Base-by-base conservation (phyloP, 2,888 invertebrate species). In the Microdon myrmicae region DNA sequence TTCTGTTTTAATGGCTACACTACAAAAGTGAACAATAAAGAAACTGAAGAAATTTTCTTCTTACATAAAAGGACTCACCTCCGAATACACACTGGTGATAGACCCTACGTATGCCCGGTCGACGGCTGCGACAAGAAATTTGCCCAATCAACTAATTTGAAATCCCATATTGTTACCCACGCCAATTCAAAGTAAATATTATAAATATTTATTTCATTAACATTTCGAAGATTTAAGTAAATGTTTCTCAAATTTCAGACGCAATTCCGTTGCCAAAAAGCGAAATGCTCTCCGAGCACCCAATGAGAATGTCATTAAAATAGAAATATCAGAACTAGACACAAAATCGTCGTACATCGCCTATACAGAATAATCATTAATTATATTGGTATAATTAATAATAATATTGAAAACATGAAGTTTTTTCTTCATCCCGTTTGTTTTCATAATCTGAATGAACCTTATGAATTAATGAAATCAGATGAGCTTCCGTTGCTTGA, bases 101-200 rank as follows among this genome's bases (percentile, higher is more conserved):
- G 96, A 44, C 97, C 97, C 0, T 98, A 97, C 76, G 97, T 97
- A 3, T 98, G 98, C 82, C 97, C 97, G 1, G 96, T 97, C 81
- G 96, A 97, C 81, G 94, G 95, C 20, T 98, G 98, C 82, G 96
- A 94, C 82, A 97, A 97, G 83, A 96, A 96, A 76, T 98, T 98
- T 82, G 97, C 98, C 41, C 98, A 98, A 82, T 95, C 94, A 64
- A 98, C 97, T 72, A 98, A 98, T 81, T 85, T 98, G 64, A 98
- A 98, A 82, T 96, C 96, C 67, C 97, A 98, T 79, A 96, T 98
- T 81, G 85, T 97, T 71, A 97, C 97, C 53, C 97, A 98, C 81
- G 96, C 97, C 61, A 97, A 96, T 83, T 94, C 96, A 72, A 95
- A 94, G 94, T 94, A 80, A 86, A 90, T 86, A 20, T 43, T n/a